Conservation (phyloP, 2,888 invertebrate species). For the Dryococelus australis region DNA sequence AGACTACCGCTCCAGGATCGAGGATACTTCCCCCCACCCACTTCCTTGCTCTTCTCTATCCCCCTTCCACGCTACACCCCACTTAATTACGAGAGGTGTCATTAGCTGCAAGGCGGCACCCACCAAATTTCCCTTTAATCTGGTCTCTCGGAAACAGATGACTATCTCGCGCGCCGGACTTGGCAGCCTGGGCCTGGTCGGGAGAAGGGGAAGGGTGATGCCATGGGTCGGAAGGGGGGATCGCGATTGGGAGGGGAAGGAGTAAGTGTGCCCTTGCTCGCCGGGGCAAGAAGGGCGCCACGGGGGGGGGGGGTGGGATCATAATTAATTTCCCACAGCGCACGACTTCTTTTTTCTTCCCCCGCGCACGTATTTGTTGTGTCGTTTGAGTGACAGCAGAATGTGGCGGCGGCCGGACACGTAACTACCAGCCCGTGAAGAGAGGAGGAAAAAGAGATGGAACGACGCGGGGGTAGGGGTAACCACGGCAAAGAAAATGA, state of each 20-base stretch:
- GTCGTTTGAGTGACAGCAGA: slow-evolving; percentile 35
- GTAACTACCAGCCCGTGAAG: not conserved
- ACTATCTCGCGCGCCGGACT: slow-evolving; percentile 23
- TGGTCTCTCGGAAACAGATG: slow-evolving; percentile 30
- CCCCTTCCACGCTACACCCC: too few species aligned
- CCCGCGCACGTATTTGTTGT: slow-evolving; percentile 32
- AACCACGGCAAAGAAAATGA: not conserved
- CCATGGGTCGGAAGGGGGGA: too few species aligned
- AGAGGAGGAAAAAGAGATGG: not conserved
- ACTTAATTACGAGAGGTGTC: slow-evolving; percentile 34
- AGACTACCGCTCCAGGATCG: slow-evolving; percentile 4
- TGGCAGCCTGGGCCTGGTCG: not conserved
- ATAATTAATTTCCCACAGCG: slow-evolving; percentile 13
- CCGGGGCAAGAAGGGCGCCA: not conserved
- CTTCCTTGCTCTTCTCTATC: slow-evolving; percentile 6
- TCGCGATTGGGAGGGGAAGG: not conserved
- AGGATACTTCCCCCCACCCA: slow-evolving; percentile 12
- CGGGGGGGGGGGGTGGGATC: not conserved
- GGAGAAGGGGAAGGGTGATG: not conserved
- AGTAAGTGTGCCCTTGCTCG: not conserved
- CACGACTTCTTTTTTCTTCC: slow-evolving; percentile 7
- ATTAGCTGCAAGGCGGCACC: slow-evolving; percentile 26
- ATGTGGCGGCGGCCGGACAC: not conserved
- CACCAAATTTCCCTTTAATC: slow-evolving; percentile 32
- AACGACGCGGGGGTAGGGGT: not conserved